phyloP scores from a whole-genome alignment of 2,888 invertebrate genomes.

The Metacarcinus magister region DNA sequence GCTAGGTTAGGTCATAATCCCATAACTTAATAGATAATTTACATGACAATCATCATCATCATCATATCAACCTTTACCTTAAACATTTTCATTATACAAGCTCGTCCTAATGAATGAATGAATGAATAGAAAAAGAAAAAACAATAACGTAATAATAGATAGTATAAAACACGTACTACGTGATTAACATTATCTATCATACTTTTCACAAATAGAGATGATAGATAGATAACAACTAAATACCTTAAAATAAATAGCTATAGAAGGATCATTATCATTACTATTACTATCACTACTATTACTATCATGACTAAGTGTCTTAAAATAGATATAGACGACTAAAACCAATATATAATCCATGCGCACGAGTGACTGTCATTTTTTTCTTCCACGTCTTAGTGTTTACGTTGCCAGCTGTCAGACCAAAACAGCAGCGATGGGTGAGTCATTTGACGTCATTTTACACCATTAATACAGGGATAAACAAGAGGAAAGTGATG shows the following conservation, averaged over 20 bases:
- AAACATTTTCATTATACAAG: too few species aligned
- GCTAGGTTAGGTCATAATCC: too few species aligned
- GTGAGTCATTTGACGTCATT: constrained; percentile 60
- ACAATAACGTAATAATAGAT: background rate
- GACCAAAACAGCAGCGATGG: constrained; percentile 73
- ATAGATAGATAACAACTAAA: too few species aligned
- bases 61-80: too few species aligned
- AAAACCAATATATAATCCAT: background rate
- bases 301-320: background rate
- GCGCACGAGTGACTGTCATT: constrained; percentile 27
- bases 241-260: background rate
- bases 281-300: too few species aligned
- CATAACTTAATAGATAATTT: too few species aligned
- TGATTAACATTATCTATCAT: too few species aligned
- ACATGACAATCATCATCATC: too few species aligned
- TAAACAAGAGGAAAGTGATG: background rate
- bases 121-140: background rate
- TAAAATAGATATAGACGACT: background rate
- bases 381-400: constrained; percentile 71
- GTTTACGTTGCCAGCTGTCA: constrained; percentile 80
- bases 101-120: background rate
- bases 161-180: too few species aligned
- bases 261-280: background rate
- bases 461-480: background rate
- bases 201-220: too few species aligned